Evolutionary conservation across 2,888 invertebrate species (phyloP).

Genomic region (Rotaria socialis): DNA sequence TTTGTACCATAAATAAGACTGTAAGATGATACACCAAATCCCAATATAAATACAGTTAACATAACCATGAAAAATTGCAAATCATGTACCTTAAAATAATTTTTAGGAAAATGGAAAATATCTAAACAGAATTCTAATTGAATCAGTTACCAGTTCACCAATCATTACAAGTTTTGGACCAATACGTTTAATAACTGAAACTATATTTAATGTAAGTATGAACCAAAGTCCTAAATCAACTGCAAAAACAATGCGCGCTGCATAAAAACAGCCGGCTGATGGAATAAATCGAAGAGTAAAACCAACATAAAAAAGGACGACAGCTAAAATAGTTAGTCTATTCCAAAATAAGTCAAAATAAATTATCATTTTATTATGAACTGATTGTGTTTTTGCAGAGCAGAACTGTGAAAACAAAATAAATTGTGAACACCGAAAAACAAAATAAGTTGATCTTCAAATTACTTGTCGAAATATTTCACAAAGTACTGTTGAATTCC

Average conservation of each 20-base stretch:
- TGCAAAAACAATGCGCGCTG: conserved; percentile 57
- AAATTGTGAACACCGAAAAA: not conserved
- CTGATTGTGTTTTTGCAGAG: conserved; percentile 48
- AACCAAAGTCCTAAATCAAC: conserved; percentile 57
- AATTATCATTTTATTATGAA: conserved; percentile 51
- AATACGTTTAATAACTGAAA: conserved; percentile 55
- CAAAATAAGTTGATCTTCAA: not conserved
- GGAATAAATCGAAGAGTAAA: conserved; percentile 50
- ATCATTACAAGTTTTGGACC: conserved; percentile 60
- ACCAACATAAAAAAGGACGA: conserved; percentile 53
- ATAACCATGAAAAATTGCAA: conserved; percentile 57
- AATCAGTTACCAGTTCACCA: conserved; percentile 54
- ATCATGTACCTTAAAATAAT: conserved; percentile 49
- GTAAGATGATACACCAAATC: conserved; percentile 57
- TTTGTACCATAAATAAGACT: conserved; percentile 52
- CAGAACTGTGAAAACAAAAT: not conserved
- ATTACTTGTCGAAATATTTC: conserved; percentile 58
- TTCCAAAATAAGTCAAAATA: conserved; percentile 58
- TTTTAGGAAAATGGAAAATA: too few relatives aligned
- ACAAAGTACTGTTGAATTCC: conserved; percentile 55
- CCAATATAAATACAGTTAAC: conserved; percentile 56
- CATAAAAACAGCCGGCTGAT: conserved; percentile 49
- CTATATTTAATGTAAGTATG: conserved; percentile 55
- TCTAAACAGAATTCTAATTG: too few relatives aligned
- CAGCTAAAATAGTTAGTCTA: conserved; percentile 54